Evolutionary conservation across 2,888 invertebrate genomes (phyloP), one percentile per base, ranked within the genome.

Genomic region (Idaea biselata): DNA sequence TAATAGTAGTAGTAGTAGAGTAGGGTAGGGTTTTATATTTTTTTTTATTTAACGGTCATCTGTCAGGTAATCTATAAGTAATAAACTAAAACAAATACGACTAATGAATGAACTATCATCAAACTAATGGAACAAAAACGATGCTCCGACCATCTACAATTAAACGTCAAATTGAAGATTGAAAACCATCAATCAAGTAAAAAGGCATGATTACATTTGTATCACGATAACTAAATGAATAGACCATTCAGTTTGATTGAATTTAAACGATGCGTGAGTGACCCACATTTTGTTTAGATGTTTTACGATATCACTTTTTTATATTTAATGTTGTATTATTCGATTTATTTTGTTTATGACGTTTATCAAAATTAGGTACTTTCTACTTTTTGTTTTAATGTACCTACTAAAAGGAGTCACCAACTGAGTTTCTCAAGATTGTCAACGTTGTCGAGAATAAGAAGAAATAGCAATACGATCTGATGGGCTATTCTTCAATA

Each of bases 211-310:
- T 89, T 89, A 89, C 80, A 79, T 84, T 80, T 80, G 82, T 85
- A 91, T 91, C 88, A 81, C 82, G 89, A 90, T 90, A 85, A 80
- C 83, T 87, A 89, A 91, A 91, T 90, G 86, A 91, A 88, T 86
- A 78, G 73, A 80, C 80, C 85, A 89, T 88, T 91, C 89, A 77
- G 81, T 77, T 79, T 83, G 89, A 90, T 91, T 87, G 86, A 83
- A 87, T 84, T 69, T 84, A 85, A 88, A 82, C 86, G 87, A 80
- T 68, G 58, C 17, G 59, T 58, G 64, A 56, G 59, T 32, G 62
- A 63, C 64, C 61, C 58, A 31, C 60, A 33, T 56, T 58, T 65
- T 25, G n/a, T 63, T 54, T 60, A 44, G 63, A 44, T 54, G 55
- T 32, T 60, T 53, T 60, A 58, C 6, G 44, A 17, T 16, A 17